Conservation (phyloP, 2,113 vertebrate species). For the Grallaria varia region DNA sequence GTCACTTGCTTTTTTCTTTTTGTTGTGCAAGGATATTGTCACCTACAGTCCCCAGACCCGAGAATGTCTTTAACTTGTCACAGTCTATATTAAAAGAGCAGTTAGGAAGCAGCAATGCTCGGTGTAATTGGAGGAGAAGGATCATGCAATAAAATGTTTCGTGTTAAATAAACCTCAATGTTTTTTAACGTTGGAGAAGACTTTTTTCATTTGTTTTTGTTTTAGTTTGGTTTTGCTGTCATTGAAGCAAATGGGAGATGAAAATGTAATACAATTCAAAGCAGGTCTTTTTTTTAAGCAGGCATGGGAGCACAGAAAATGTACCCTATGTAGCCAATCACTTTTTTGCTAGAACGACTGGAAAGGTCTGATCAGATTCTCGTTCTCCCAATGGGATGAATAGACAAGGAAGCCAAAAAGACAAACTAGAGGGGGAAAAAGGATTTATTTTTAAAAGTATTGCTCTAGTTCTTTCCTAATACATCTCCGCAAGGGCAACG, state of each 20-base stretch:
- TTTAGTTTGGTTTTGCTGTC: background rate
- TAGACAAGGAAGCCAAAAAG: background rate
- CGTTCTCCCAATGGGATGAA: background rate
- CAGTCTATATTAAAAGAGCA: background rate
- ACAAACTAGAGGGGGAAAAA: fast-evolving
- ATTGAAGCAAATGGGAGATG: background rate
- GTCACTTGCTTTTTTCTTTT: background rate
- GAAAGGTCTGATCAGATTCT: background rate
- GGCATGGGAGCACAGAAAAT: background rate
- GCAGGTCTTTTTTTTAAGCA: background rate
- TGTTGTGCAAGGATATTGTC: background rate
- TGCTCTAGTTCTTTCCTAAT: background rate
- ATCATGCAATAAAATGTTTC: background rate
- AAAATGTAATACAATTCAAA: slow-evolving; percentile 1
- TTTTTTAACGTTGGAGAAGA: background rate
- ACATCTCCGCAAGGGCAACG: background rate
- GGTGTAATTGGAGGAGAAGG: background rate
- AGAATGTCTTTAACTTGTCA: background rate
- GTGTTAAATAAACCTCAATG: background rate
- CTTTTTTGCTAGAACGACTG: background rate
- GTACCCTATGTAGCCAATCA: background rate
- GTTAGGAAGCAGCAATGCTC: background rate
- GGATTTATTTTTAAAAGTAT: background rate
- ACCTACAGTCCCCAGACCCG: background rate
- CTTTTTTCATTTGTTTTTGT: background rate